These are phyloP conservation scores for Lasius platythorax DNA, from an alignment of 2,888 invertebrate species.

Conservation along the genomic window DNA sequence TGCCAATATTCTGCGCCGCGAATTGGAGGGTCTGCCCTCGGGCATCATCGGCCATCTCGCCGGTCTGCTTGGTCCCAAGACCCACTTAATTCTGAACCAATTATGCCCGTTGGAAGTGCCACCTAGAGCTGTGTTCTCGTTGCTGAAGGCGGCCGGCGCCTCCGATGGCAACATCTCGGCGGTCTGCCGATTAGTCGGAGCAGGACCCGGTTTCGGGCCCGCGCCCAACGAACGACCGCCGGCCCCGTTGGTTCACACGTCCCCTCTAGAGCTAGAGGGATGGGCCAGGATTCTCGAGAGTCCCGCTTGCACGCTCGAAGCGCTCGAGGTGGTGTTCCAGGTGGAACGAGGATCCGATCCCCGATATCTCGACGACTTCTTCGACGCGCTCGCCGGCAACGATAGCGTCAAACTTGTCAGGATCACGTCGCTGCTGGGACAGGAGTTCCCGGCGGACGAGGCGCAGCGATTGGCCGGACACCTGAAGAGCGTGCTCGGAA, in stretches of 20 bases:
- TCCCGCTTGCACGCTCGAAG: constrained; percentile 86
- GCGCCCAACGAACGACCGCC: constrained; percentile 83
- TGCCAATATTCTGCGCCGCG: constrained; percentile 86
- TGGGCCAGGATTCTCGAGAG: constrained; percentile 87
- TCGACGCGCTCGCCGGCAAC: constrained; percentile 86
- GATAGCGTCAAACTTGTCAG: constrained; percentile 87
- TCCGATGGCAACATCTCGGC: constrained; percentile 87
- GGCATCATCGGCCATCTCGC: constrained; percentile 86
- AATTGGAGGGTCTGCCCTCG: constrained; percentile 86
- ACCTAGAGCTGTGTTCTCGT: constrained; percentile 86
- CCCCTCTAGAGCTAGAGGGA: constrained; percentile 86
- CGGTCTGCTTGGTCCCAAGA: constrained; percentile 86
- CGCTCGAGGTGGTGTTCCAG: constrained; percentile 87
- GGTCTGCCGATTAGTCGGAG: constrained; percentile 87
- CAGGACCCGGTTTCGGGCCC: constrained; percentile 85
- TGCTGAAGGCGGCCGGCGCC: constrained; percentile 87
- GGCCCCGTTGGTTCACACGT: constrained; percentile 85
- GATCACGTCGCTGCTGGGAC: constrained; percentile 87
- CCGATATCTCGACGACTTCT: constrained; percentile 86
- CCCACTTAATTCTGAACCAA: constrained; percentile 86
- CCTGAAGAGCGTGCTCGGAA: constrained; percentile 86
- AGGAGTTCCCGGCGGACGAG: constrained; percentile 87
- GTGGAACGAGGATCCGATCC: constrained; percentile 86
- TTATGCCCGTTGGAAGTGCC: constrained; percentile 87
- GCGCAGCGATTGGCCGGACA: constrained; percentile 86